A percentile compares a stretch with the other conserved stretches of the same genome.
Conservation (phyloP, 2,888 invertebrate genomes). For the Lypha dubia region DNA sequence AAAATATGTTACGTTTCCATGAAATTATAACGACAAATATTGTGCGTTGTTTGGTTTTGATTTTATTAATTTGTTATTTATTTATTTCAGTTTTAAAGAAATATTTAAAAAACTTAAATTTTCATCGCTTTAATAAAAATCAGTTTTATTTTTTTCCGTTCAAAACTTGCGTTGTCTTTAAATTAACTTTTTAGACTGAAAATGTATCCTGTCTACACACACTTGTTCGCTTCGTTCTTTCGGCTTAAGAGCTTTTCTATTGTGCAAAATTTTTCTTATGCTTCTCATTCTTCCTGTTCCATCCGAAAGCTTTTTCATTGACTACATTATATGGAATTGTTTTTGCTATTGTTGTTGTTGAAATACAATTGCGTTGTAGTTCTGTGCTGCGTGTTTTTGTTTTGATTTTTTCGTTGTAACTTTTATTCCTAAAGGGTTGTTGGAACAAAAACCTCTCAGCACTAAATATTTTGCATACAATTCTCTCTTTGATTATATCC, state of each 20-base stretch:
- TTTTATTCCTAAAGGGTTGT: slow-evolving; percentile 8
- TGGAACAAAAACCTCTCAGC: neutral
- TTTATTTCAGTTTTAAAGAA: neutral
- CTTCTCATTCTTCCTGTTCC: slow-evolving; percentile 13
- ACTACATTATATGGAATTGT: slow-evolving; percentile 61
- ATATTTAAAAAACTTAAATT: slow-evolving; percentile 30
- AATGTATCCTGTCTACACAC: slow-evolving; percentile 77
- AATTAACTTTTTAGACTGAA: slow-evolving; percentile 73
- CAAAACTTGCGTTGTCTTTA: slow-evolving; percentile 75
- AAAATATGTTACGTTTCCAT: neutral
- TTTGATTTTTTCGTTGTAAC: slow-evolving; percentile 10
- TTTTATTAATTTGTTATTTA: neutral
- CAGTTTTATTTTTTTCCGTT: slow-evolving; percentile 44
- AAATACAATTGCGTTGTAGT: slow-evolving; percentile 52
- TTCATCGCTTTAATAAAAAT: slow-evolving; percentile 37
- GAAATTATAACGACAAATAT: slow-evolving; percentile 2
- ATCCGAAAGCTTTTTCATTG: slow-evolving; percentile 75
- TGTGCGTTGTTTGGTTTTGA: slow-evolving; percentile 33
- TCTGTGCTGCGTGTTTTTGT: slow-evolving; percentile 66
- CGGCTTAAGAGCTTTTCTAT: slow-evolving; percentile 71
- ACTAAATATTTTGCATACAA: neutral
- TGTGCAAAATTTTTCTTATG: slow-evolving; percentile 4
- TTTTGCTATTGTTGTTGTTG: slow-evolving; percentile 44
- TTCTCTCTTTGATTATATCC: neutral
- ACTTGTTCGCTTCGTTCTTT: slow-evolving; percentile 81